A percentile compares a stretch with the other conserved stretches of the same genome.
Evolutionary conservation across 2,113 vertebrate species (phyloP).

Genomic region (Perccottus glenii): DNA sequence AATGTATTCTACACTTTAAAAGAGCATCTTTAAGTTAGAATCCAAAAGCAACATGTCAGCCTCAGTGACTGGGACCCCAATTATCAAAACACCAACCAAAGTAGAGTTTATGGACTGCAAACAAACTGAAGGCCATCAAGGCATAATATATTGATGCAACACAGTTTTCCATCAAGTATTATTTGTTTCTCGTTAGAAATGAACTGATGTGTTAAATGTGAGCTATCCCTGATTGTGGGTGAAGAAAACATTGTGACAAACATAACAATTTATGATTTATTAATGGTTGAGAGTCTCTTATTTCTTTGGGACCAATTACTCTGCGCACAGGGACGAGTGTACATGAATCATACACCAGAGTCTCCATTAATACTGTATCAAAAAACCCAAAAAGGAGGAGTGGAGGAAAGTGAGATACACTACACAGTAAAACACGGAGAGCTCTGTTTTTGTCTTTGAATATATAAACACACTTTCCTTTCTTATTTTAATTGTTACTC

Average conservation of each 20-base stretch:
- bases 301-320: slow-evolving; percentile 54
- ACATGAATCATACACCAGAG: slow-evolving; percentile 13
- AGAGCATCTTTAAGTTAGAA: too few relatives aligned
- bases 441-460: background rate
- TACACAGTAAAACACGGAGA: slow-evolving; percentile 2
- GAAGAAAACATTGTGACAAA: background rate
- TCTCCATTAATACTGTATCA: slow-evolving; percentile 9
- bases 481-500: background rate
- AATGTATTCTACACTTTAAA: too few relatives aligned
- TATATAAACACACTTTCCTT: slow-evolving; percentile 15
- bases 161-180: too few relatives aligned
- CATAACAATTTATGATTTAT: slow-evolving; percentile 41
- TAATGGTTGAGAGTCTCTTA: slow-evolving; percentile 13
- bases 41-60: too few relatives aligned
- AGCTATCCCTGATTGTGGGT: background rate
- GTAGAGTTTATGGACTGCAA: too few relatives aligned
- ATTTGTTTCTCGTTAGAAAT: background rate
- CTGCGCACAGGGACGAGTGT: slow-evolving; percentile 12
- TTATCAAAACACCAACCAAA: too few relatives aligned
- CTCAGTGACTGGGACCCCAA: too few relatives aligned
- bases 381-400: slow-evolving; percentile 2
- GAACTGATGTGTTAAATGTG: background rate
- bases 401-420: background rate
- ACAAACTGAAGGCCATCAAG: too few relatives aligned
- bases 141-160: too few relatives aligned